phyloP scores from a whole-genome alignment of 1,140 invertebrate species.

The Ganaspis sp. region DNA sequence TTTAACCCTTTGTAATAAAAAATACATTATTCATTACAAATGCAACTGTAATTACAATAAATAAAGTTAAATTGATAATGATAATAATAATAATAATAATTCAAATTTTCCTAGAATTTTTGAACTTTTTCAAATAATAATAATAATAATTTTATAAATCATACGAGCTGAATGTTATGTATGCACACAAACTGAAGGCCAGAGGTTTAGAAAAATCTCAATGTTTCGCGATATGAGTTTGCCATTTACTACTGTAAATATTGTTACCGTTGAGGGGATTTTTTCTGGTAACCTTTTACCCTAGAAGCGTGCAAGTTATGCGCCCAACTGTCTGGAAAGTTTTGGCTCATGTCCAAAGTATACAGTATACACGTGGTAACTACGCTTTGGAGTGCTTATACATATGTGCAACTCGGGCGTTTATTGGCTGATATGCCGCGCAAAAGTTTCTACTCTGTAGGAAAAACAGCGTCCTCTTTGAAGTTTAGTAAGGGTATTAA shows the following conservation, averaged over 20 bases:
- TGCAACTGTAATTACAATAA: too few relatives aligned
- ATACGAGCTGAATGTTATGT: too few relatives aligned
- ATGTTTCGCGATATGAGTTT: not conserved
- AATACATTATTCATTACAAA: too few relatives aligned
- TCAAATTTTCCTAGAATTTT: too few relatives aligned
- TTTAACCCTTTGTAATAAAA: too few relatives aligned
- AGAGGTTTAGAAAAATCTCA: not conserved
- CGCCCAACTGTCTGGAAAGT: conserved; percentile 62
- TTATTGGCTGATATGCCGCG: conserved; percentile 11
- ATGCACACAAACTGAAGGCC: too few relatives aligned
- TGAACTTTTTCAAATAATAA: too few relatives aligned
- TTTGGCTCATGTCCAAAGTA: conserved; percentile 54
- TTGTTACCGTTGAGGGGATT: conserved; percentile 46
- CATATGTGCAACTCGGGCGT: not conserved
- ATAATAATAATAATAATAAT: too few relatives aligned
- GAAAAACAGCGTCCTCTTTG: conserved; percentile 20
- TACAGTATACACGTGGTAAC: conserved; percentile 34
- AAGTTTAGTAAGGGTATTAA: conserved; percentile 16
- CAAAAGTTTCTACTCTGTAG: conserved; percentile 10
- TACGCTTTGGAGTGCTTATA: conserved; percentile 2
- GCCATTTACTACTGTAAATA: conserved; percentile 36
- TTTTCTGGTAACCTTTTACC: conserved; percentile 47
- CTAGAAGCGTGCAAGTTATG: conserved; percentile 42
- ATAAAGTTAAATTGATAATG: too few relatives aligned
- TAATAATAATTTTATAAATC: too few relatives aligned